Evolutionary conservation across 2,888 invertebrate genomes (phyloP), one percentile per base, ranked within the genome.

Genomic region (Pyralis farinalis): DNA sequence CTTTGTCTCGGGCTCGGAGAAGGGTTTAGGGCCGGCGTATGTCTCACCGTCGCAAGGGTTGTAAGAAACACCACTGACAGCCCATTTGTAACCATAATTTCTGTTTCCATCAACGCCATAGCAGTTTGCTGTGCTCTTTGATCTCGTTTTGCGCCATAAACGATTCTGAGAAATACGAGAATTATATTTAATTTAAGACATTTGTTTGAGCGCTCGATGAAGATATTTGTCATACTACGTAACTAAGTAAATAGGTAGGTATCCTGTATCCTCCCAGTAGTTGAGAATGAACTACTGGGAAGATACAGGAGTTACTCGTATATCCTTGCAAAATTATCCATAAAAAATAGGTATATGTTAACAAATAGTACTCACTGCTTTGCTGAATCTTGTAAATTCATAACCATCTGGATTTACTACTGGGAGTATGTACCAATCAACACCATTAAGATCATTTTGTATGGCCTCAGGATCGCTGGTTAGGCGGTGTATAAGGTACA

Each of bases 331-430:
- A n/a, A n/a, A n/a, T n/a, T n/a, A n/a, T n/a, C n/a, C n/a, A n/a
- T n/a, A n/a, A n/a, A n/a, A n/a, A n/a, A n/a, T n/a, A n/a, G n/a
- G n/a, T n/a, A n/a, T n/a, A n/a, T n/a, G n/a, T n/a, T n/a, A n/a
- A n/a, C n/a, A n/a, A n/a, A n/a, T n/a, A n/a, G 22, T 90, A 71
- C 82, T 77, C 38, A 86, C 87, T 35, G 48, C 47, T 47, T 47
- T 48, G 25, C 56, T 59, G 11, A 63, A 55, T 36, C 91, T 86
- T 0, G 91, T 90, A 68, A 75, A 94, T 55, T 91, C 93, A 54
- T 94, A 95, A 0, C 94, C 94, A 63, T 95, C 95, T 6, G 94
- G 94, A 69, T 95, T 95, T 49, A 92, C 82, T 7, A 92, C 75
- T 0, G 94, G 94, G 7, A 94, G 65, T 41, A 93, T 90, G 64